Evolutionary conservation across 2,888 invertebrate genomes (phyloP).

Genomic region (Dynastes grantii): DNA sequence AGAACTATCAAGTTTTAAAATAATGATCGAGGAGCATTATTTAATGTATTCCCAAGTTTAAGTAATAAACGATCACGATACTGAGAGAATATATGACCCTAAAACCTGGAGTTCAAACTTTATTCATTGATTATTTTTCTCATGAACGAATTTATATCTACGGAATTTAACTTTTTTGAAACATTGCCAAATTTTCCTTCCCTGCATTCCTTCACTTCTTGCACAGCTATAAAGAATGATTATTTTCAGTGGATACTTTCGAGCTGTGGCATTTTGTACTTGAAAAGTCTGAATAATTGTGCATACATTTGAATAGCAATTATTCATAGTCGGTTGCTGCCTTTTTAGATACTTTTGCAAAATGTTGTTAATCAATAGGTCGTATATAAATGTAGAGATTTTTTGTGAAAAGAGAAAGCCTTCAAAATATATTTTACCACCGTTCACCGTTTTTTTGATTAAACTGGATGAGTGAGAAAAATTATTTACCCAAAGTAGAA

Average conservation of each 20-base stretch:
- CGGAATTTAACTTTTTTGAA: constrained; percentile 42
- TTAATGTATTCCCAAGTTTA: constrained; percentile 31
- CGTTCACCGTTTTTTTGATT: neutral
- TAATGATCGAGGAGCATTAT: neutral
- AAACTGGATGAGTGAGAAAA: too few species aligned
- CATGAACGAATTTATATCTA: constrained; percentile 35
- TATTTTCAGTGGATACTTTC: constrained; percentile 16
- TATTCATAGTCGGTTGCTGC: neutral
- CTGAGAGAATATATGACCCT: neutral
- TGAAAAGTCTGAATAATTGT: constrained; percentile 20
- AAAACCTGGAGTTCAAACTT: constrained; percentile 15
- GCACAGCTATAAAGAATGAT: constrained; percentile 30
- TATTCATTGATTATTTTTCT: constrained; percentile 43
- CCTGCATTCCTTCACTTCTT: constrained; percentile 17
- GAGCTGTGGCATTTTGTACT: neutral
- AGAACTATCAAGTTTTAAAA: too few species aligned
- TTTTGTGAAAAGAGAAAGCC: neutral
- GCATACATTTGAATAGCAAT: constrained; percentile 13
- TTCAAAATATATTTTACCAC: neutral
- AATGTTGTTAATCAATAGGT: neutral
- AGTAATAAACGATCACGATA: constrained; percentile 33
- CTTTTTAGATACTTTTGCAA: neutral
- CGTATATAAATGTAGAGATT: neutral
- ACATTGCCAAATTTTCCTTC: constrained; percentile 35
- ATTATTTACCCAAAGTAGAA: too few species aligned